Evolutionary conservation across 2,797 vertebrate genomes (phyloP).

Genomic region (Galago senegalensis): DNA sequence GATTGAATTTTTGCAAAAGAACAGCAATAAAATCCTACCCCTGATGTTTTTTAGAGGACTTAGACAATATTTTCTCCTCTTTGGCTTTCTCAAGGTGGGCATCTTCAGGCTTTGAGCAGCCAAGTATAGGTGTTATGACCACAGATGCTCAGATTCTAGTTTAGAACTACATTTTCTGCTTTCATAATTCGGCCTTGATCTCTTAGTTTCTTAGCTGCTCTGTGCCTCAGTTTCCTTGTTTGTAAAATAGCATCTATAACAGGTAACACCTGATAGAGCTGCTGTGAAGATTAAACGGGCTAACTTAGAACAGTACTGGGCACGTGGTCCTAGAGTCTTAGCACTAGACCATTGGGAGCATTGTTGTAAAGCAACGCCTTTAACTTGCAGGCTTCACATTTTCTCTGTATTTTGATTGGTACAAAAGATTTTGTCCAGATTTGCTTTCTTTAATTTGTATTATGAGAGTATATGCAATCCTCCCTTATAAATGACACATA

Average conservation of each 20-base stretch:
- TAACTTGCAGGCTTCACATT: background rate
- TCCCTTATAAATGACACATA: background rate
- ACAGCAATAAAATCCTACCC: background rate
- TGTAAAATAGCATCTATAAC: background rate
- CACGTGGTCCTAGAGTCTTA: background rate
- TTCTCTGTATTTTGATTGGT: constrained; percentile 17
- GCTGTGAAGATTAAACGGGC: background rate
- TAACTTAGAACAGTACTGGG: background rate
- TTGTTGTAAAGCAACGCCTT: background rate
- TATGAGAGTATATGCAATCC: background rate
- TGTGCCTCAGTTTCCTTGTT: background rate
- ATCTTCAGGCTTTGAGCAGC: background rate
- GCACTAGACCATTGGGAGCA: background rate
- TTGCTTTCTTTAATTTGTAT: background rate
- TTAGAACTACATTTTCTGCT: background rate
- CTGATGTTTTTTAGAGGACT: background rate
- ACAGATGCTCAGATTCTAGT: background rate
- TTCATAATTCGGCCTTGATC: background rate
- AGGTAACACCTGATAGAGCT: background rate
- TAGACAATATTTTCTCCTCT: background rate
- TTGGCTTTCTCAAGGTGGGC: background rate
- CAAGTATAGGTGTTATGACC: background rate
- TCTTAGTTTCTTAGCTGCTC: background rate
- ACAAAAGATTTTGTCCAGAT: background rate
- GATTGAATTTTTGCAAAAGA: constrained; percentile 28